phyloP scores from a whole-genome alignment of 2,888 invertebrate genomes.

The Neuroscelio doddi region DNA sequence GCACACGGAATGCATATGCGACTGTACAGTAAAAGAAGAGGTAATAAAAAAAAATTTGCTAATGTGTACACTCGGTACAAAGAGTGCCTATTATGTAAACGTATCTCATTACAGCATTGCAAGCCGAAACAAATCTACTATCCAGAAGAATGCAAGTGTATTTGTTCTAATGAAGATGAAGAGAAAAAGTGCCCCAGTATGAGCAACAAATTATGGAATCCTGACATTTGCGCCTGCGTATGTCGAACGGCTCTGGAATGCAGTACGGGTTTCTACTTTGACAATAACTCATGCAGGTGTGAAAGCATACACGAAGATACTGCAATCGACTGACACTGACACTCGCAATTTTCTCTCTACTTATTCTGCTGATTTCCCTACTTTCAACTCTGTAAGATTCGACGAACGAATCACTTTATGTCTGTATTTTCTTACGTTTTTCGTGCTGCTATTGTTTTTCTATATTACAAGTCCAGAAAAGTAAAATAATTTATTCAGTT shows the following conservation, averaged over 20 bases:
- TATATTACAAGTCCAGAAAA: too few species aligned
- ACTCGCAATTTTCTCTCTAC: background rate
- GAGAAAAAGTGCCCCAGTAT: conserved; percentile 75
- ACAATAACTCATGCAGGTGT: conserved; percentile 76
- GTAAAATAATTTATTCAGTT: too few species aligned
- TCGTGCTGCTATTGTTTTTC: too few species aligned
- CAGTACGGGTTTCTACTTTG: conserved; percentile 77
- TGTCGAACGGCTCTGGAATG: conserved; percentile 76
- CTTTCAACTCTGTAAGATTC: conserved; percentile 17
- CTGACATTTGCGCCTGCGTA: conserved; percentile 75
- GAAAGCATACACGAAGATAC: conserved; percentile 50
- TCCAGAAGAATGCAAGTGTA: conserved; percentile 76
- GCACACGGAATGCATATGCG: conserved; percentile 68
- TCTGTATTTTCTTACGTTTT: conserved; percentile 4
- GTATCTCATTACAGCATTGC: conserved; percentile 74
- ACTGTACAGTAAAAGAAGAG: conserved; percentile 75
- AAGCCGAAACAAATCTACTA: conserved; percentile 76
- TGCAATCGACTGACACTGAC: conserved; percentile 14
- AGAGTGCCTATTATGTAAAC: background rate
- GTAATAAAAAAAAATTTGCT: conserved; percentile 70
- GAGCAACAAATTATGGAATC: conserved; percentile 77
- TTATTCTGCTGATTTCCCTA: background rate
- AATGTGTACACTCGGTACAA: background rate
- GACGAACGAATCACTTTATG: conserved; percentile 18
- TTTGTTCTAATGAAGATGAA: conserved; percentile 77